Base-by-base conservation (phyloP, 1,140 invertebrate genomes). In the Stegodyphus mimosarum region DNA sequence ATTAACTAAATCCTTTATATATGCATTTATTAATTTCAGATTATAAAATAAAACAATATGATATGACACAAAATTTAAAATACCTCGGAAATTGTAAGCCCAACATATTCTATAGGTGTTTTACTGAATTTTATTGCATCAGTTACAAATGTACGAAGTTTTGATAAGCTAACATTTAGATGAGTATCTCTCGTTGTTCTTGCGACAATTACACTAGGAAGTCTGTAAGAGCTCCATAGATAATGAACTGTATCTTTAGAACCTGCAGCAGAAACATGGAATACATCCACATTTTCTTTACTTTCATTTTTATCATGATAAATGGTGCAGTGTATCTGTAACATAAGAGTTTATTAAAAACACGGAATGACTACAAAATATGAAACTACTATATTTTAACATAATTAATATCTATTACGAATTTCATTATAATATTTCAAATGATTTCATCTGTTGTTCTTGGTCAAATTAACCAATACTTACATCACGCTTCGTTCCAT, bases 191-290 rank as follows among this genome's bases (percentile, higher is more conserved):
- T 69, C 11, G 73, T 49, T 55, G 81, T 76, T 70, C 73, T 75
- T 6, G 72, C 48, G n/a, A 76, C n/a, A 55, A 84, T 69, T 13
- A 84, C 63, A 84, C 81, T 84, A 18, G 81, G 81, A 55, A 75
- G 18, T 33, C 55, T 66, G 49, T 69, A 84, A n/a, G 72, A 55
- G 55, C 81, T 84, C 81, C 81, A 84, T 7, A 84, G n/a, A 60
- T 75, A 84, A 76, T 84, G 81, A 6, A 84, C 18, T 52, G 18
- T 17, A 76, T 84, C 73, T 11, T 70, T 10, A 55, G n/a, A 6
- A 69, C 73, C 64, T 18, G 18, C 18, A 18, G 81, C 55, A n/a
- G 10, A 69, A 33, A 84, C 49, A 70, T 84, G 33, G 15, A 70
- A 18, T 7, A 84, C 11, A 75, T 75, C 60, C 6, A 69, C 6